phyloP scores from a whole-genome alignment of 1,140 invertebrate species.

The Sitobion miscanthi region DNA sequence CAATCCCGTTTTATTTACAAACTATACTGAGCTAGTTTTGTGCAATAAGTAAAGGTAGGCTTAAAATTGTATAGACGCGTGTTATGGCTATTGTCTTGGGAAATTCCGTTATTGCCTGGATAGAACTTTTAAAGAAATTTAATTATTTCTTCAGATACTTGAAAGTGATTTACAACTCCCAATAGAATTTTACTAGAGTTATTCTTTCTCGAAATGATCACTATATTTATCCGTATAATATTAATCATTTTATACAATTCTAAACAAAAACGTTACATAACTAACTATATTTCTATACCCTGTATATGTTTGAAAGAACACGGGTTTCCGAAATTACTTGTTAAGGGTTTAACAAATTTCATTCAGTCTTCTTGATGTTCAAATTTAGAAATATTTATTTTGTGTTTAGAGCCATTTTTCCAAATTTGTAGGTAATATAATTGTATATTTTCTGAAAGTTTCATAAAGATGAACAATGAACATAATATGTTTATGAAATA shows the following conservation, averaged over 20 bases:
- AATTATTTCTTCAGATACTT: conserved; percentile 34
- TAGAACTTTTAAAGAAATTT: conserved; percentile 23
- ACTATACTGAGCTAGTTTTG: neutral
- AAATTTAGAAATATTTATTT: neutral
- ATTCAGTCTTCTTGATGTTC: neutral
- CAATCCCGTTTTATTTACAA: neutral
- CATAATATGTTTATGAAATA: no score
- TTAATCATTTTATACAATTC: neutral
- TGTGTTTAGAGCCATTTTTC: neutral
- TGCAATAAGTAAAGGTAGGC: neutral
- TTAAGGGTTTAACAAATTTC: neutral
- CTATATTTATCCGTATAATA: neutral
- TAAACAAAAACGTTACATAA: neutral
- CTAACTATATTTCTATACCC: neutral
- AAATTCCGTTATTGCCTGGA: neutral
- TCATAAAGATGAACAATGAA: no score
- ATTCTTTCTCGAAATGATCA: neutral
- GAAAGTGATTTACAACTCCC: conserved; percentile 30
- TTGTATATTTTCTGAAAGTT: no score
- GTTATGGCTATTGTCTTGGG: neutral
- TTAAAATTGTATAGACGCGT: neutral
- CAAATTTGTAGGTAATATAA: neutral
- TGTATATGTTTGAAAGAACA: neutral
- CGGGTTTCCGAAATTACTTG: neutral
- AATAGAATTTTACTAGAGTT: neutral